Evolutionary conservation across 2,113 vertebrate genomes (phyloP), one percentile per base, ranked within the genome.

Genomic region (Propithecus coquereli): DNA sequence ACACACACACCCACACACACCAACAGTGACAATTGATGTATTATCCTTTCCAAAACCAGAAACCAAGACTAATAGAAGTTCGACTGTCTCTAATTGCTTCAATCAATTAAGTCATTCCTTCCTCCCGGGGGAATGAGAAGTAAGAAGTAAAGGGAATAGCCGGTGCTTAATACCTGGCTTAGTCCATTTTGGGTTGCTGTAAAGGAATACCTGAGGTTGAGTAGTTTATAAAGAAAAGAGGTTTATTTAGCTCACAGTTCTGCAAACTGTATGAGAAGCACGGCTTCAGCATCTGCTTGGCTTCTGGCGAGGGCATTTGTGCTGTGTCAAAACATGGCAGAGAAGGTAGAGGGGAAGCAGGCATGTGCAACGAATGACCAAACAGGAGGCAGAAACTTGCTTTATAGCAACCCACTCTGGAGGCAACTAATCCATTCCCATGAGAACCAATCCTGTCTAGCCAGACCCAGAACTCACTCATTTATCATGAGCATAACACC

Each of bases 31-130:
- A 71, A 90, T 50, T 80, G 83, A 91, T 61, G 11, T 1, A 77
- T 90, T 92, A 90, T 43, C 47, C 18, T n/a, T 85, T 84, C 43
- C 57, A n/a, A 73, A 61, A 83, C 73, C 66, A 34, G 25, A n/a
- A 80, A 94, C 25, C 12, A 90, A 80, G 32, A 59, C 8, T 86
- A 84, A 90, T 57, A 54, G 32, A 54, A 50, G 27, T 73, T 61
- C 50, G 4, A 50, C 11, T 93, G 8, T 93, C 25, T 50, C 87
- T 95, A 87, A 92, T 43, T 94, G 57, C 34, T 79, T 86, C 88
- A 86, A 40, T 84, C 83, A 91, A 70, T 73, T 83, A 92, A 95
- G 22, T 54, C 20, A 65, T 54, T 95, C 52, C 6, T 77, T 90
- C 66, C 40, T 86, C 43, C 25, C 32, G 8, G 27, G 18, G 5